Percentiles rank a stretch among this genome's conserved stretches.
Evolutionary conservation across 2,113 vertebrate species (phyloP).

Genomic region (Chunga burmeisteri): DNA sequence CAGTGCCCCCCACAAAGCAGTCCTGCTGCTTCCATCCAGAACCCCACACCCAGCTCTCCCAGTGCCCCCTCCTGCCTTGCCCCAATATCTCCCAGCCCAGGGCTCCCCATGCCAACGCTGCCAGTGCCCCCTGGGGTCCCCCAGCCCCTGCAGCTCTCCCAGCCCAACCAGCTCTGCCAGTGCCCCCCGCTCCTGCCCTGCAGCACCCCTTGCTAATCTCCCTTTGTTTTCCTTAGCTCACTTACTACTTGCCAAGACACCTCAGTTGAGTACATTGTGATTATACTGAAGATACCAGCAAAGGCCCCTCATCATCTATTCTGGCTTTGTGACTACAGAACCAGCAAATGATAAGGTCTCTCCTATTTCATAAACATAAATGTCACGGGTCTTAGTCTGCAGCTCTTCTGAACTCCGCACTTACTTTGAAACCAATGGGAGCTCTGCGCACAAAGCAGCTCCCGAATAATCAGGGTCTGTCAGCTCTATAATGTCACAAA

Average conservation of each 20-base stretch:
- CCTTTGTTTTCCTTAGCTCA: neutral
- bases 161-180: neutral
- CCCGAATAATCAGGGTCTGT: slow-evolving; percentile 36
- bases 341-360: slow-evolving; percentile 62
- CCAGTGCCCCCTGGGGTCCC: neutral
- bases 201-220: neutral
- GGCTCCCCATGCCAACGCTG: rapidly evolving
- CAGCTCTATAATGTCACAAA: slow-evolving; percentile 59
- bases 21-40: slow-evolving; percentile 15
- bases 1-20: slow-evolving; percentile 32
- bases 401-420: slow-evolving; percentile 21
- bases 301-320: slow-evolving; percentile 60
- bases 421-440: slow-evolving; percentile 63
- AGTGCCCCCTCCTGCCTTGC: neutral
- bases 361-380: slow-evolving; percentile 70
- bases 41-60: neutral
- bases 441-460: slow-evolving; percentile 29
- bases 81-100: rapidly evolving
- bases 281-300: slow-evolving; percentile 14
- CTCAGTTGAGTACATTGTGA: slow-evolving; percentile 1
- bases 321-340: slow-evolving; percentile 57
- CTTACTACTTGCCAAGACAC: neutral
- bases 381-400: slow-evolving; percentile 61
- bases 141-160: neutral
- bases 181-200: neutral